Conservation (phyloP, 2,113 vertebrate species). For the Corvus hawaiiensis region DNA sequence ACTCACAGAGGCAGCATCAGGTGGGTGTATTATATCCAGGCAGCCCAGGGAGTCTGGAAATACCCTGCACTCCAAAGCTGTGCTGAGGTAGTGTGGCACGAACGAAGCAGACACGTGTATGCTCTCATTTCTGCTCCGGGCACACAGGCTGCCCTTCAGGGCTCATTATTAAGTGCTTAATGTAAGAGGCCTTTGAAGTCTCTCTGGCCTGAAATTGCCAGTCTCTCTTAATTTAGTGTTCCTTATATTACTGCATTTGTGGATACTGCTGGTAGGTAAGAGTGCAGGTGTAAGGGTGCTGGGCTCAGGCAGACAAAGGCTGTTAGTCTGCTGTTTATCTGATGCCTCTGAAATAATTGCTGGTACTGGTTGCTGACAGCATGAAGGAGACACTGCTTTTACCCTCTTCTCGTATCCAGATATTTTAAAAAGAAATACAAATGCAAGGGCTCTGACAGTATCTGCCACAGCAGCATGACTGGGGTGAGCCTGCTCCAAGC, state of each 20-base stretch:
- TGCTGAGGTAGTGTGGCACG: fast-evolving
- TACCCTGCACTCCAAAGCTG: neutral
- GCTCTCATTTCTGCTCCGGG: neutral
- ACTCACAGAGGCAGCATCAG: neutral
- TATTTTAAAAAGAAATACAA: neutral
- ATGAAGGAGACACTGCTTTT: neutral
- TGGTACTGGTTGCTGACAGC: neutral
- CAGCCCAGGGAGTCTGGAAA: neutral
- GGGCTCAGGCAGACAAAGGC: neutral
- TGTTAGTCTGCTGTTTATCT: neutral
- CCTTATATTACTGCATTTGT: neutral
- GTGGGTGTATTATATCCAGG: neutral
- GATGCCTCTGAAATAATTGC: neutral
- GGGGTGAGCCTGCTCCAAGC: neutral
- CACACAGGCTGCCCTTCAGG: neutral
- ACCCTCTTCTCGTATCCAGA: neutral
- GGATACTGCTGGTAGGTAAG: neutral
- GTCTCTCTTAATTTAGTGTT: neutral
- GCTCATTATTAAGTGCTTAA: neutral
- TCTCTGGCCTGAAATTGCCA: neutral
- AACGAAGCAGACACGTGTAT: neutral
- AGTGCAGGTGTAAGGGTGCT: neutral
- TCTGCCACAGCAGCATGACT: neutral
- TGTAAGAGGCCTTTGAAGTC: neutral
- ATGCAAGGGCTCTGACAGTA: neutral